Evolutionary conservation across 2,113 vertebrate genomes (phyloP), one percentile per base, ranked within the genome.

Genomic region (Ceratotherium simum): DNA sequence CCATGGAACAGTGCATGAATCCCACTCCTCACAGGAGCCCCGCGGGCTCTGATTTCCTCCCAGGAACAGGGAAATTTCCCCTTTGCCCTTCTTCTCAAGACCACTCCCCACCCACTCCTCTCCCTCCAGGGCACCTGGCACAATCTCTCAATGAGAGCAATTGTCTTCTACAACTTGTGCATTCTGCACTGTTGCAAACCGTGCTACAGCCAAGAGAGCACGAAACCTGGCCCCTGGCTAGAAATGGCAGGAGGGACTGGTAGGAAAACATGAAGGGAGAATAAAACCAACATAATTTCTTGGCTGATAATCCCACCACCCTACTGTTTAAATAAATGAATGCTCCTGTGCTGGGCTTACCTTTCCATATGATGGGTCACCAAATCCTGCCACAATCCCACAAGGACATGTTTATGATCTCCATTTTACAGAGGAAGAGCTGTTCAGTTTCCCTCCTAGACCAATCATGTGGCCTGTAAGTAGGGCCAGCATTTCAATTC

Each of bases 251-350:
- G 75, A 54, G 67, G 31, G 16, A 33, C 2, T 27, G 20, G 6
- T 18, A 17, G 20, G 64, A 51, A 70, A 70, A 93, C 54, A 58
- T 9, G 39, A 82, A 78, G 36, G 39, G 14, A 48, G 31, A 94
- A 64, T 42, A 88, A 62, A 76, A n/a, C 60, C 11, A 29, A 83
- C 91, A 70, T 56, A 23, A 56, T 82, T 76, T 70, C 60, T 81
- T 91, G 75, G 62, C 73, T 87, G 70, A 87, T 82, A 54, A 62
- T 64, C 20, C 46, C 17, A 64, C 20, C 54, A 33, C 18, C 5
- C 12, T 82, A n/a, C 58, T 65, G 25, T 81, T 90, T 60, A 85
- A 58, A n/a, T 48, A 94, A 93, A 82, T 14, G 95, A n/a, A 46
- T 67, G 25, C 33, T 72, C 46, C 36, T 88, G 69, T 65, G 42